These are phyloP conservation scores for Mormyrus hasselquistii DNA, from an alignment of 2,797 vertebrate genomes.

Conservation along the genomic window DNA sequence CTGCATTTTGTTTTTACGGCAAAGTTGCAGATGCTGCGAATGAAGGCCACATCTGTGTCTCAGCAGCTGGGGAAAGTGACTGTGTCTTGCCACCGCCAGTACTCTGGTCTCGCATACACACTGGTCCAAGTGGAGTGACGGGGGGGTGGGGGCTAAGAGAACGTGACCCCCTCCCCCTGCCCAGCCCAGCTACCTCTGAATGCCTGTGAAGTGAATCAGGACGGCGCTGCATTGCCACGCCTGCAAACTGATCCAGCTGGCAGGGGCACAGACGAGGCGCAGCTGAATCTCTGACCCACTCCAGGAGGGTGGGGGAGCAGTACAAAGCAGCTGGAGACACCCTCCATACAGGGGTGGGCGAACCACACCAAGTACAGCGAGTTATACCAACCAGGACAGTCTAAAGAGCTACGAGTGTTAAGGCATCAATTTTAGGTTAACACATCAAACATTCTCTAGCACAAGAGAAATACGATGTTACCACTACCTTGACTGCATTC, in stretches of 20 bases:
- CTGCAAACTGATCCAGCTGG: not conserved
- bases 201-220: not conserved
- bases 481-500: not conserved
- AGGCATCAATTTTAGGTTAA: constrained; percentile 3
- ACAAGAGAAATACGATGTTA: not conserved
- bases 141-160: not conserved
- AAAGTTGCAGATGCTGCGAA: not conserved
- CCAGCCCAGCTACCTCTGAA: not conserved
- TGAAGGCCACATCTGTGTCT: not conserved
- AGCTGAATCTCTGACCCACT: constrained; percentile 13
- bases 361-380: not conserved
- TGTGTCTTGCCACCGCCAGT: not conserved
- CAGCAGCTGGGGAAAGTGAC: not conserved
- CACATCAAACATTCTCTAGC: not conserved
- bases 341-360: not conserved
- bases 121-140: not conserved
- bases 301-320: not conserved
- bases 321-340: not conserved
- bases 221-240: not conserved
- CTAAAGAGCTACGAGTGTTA: not conserved
- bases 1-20: not conserved
- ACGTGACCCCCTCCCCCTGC: not conserved
- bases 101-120: not conserved
- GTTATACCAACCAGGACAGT: not conserved
- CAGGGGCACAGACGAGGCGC: not conserved